Evolutionary conservation across 1,140 invertebrate species (phyloP), one percentile per base, ranked within the genome.

Genomic region (Thrips palmi): DNA sequence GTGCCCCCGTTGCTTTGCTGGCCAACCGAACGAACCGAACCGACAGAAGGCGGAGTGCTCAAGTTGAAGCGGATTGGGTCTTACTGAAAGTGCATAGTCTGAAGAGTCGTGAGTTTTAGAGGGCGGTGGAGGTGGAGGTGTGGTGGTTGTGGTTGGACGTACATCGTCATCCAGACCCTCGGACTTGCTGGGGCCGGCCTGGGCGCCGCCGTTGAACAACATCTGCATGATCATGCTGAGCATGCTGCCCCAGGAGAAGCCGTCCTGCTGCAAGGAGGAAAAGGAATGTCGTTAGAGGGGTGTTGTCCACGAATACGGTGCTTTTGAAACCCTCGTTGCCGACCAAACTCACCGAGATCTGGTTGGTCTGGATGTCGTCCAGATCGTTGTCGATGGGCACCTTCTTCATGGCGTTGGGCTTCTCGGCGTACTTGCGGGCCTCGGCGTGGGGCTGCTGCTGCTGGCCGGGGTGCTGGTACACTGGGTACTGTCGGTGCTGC

Each of bases 231-330:
- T 54, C 69, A 80, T 79, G 27, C 77, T 73, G 43, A 89, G 55
- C 69, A 86, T 74, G 54, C 77, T 84, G 11, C 77, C 74, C 80
- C 80, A 85, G 5, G 81, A 83, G 53, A 86, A 86, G 33, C 77
- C 76, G 44, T 67, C 68, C 37, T 64, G 52, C 39, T 71, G n/a
- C 25, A 37, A 25, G 6, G 30, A 36, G n/a, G n/a, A 42, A 39
- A 20, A 41, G 4, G 24, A 44, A 43, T 22, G 15, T 10, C 17
- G 5, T 17, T 29, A 39, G 7, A 21, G n/a, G 20, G 19, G 27
- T 41, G 28, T 17, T 23, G 15, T 36, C n/a, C 30, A 28, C 6
- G 18, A 17, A 20, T 18, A 4, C 10, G 14, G 3, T 31, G 15
- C 14, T 15, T 41, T 18, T 15, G 21, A 37, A 37, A 19, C 4